These are phyloP conservation scores for Echinometra lucunter DNA, from an alignment of 53 echinoderm and acorn worm species.

Conservation along the genomic window DNA sequence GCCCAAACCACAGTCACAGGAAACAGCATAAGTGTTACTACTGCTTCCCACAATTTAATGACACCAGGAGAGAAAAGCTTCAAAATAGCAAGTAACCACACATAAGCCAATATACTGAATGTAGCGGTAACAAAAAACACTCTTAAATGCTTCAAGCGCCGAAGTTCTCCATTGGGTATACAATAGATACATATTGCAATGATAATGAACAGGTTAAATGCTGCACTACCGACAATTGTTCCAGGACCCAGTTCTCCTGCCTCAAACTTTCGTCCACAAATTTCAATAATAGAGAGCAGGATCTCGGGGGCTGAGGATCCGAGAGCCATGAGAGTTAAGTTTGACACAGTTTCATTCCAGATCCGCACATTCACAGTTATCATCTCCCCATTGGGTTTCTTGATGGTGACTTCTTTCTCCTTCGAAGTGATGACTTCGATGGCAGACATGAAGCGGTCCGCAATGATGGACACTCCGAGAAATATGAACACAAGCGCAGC, in stretches of 20 bases:
- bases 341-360: slow-evolving; percentile 99
- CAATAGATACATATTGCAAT: slow-evolving; percentile 94
- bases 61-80: slow-evolving; percentile 73
- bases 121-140: slow-evolving; percentile 97
- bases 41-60: slow-evolving; percentile 90
- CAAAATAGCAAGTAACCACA: slow-evolving; percentile 93
- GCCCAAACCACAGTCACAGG: slow-evolving; percentile 94
- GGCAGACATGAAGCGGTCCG: slow-evolving; percentile 98
- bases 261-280: slow-evolving; percentile 84
- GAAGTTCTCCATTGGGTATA: slow-evolving; percentile 87
- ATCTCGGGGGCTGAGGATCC: slow-evolving; percentile 99
- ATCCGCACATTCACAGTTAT: slow-evolving; percentile 91
- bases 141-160: slow-evolving; percentile 93
- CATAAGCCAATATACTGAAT: slow-evolving; percentile 93
- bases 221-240: slow-evolving; percentile 99
- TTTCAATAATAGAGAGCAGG: slow-evolving; percentile 94
- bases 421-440: slow-evolving; percentile 99
- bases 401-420: slow-evolving; percentile 91
- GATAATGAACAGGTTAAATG: slow-evolving; percentile 97
- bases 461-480: slow-evolving; percentile 96
- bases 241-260: slow-evolving; percentile 96
- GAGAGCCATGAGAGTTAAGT: slow-evolving; percentile 97
- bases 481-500: slow-evolving; percentile 88
- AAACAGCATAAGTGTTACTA: slow-evolving; percentile 91
- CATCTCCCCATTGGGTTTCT: slow-evolving; percentile 90